Evolutionary conservation across 2,888 invertebrate genomes (phyloP).

Genomic region (Drosophila differens): DNA sequence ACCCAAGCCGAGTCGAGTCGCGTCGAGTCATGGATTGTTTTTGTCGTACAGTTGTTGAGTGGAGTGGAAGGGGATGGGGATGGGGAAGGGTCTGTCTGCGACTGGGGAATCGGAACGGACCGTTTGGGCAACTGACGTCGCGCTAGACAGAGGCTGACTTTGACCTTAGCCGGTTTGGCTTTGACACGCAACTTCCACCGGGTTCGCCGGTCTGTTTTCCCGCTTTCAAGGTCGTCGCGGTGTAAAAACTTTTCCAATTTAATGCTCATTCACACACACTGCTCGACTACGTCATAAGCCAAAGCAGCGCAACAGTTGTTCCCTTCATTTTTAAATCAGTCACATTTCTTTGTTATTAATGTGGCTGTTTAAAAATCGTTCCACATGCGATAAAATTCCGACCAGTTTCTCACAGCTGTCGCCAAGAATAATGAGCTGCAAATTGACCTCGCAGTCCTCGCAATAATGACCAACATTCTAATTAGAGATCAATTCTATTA

Average conservation of each 20-base stretch:
- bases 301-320: constrained; percentile 3
- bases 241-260: constrained; percentile 71
- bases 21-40: constrained; percentile 47
- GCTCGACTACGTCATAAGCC: constrained; percentile 21
- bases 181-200: constrained; percentile 60
- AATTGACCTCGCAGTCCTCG: neutral
- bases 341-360: neutral
- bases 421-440: neutral
- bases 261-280: constrained; percentile 55
- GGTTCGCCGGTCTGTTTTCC: constrained; percentile 1
- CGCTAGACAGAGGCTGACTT: constrained; percentile 57
- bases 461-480: neutral
- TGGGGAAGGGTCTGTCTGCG: constrained; percentile 4
- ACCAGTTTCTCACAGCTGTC: neutral
- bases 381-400: neutral
- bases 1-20: constrained; percentile 25
- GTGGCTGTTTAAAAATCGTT: neutral
- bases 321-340: neutral
- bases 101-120: constrained; percentile 38
- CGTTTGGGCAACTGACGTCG: constrained; percentile 26
- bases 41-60: constrained; percentile 12
- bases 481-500: neutral
- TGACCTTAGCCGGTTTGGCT: constrained; percentile 50
- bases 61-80: neutral
- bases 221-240: constrained; percentile 60